Evolutionary conservation across 2,888 invertebrate genomes (phyloP).

Genomic region (Phyllotreta striolata): DNA sequence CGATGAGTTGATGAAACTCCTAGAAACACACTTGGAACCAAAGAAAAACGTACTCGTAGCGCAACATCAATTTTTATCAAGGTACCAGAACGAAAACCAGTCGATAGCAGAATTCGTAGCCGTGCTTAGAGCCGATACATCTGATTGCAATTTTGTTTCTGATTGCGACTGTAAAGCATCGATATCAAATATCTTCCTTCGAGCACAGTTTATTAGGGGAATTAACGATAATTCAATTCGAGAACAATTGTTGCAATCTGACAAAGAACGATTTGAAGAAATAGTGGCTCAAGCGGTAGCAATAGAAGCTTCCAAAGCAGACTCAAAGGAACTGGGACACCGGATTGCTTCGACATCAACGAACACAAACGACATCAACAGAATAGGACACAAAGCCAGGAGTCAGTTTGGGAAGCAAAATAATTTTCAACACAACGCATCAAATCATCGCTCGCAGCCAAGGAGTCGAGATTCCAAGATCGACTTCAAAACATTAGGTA

Average conservation of each 20-base stretch:
- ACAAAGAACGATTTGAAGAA: conserved; percentile 22
- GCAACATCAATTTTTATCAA: conserved; percentile 26
- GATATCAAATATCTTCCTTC: too few relatives aligned
- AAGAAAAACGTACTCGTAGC: conserved; percentile 23
- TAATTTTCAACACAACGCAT: neutral
- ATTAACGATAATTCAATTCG: conserved; percentile 24
- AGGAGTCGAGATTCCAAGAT: neutral
- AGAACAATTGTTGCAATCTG: conserved; percentile 31
- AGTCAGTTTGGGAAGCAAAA: too few relatives aligned
- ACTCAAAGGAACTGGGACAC: conserved; percentile 13
- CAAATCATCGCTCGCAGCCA: neutral
- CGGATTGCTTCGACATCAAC: neutral
- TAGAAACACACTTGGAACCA: conserved; percentile 27
- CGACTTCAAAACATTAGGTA: neutral
- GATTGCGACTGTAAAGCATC: too few relatives aligned
- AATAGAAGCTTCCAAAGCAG: conserved; percentile 33
- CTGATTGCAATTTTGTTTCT: too few relatives aligned
- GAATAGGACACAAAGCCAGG: too few relatives aligned
- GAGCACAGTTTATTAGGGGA: too few relatives aligned
- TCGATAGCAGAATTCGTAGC: conserved; percentile 26
- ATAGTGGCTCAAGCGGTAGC: conserved; percentile 31
- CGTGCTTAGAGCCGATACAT: too few relatives aligned
- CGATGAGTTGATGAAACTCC: conserved; percentile 10
- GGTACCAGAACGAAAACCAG: conserved; percentile 25
- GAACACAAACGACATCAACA: neutral